These are phyloP conservation scores for Buathra laborator DNA, from an alignment of 2,888 invertebrate species.

Conservation along the genomic window DNA sequence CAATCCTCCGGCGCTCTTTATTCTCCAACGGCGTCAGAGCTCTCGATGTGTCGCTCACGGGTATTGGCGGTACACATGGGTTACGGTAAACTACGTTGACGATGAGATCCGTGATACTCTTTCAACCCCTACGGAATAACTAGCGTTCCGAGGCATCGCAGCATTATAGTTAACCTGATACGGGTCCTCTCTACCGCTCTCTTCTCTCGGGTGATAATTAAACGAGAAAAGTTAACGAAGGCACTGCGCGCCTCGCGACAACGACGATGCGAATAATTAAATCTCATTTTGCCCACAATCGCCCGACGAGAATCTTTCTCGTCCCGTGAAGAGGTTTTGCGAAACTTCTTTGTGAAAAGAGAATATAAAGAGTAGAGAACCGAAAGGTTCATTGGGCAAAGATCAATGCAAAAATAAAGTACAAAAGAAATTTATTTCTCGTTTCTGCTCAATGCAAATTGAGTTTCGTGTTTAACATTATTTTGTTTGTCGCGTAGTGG, in stretches of 20 bases:
- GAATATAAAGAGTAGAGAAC: background rate
- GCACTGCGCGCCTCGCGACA: conserved; percentile 37
- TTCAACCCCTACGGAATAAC: conserved; percentile 4
- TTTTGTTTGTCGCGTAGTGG: background rate
- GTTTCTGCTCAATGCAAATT: background rate
- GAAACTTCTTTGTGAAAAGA: background rate
- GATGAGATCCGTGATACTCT: background rate
- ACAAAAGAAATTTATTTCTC: background rate
- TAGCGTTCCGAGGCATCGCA: background rate
- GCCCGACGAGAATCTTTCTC: conserved; percentile 12
- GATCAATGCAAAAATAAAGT: background rate
- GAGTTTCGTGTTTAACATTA: background rate
- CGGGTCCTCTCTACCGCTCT: conserved; percentile 10
- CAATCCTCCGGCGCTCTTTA: conserved; percentile 17
- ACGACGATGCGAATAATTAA: conserved; percentile 59
- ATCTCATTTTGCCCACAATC: conserved; percentile 52
- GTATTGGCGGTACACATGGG: background rate
- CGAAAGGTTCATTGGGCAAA: background rate
- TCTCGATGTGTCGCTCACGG: background rate
- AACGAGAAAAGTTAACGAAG: conserved; percentile 45
- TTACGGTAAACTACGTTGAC: background rate
- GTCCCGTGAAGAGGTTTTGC: background rate
- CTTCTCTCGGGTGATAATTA: conserved; percentile 34
- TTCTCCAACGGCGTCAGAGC: background rate
- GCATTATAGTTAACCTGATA: background rate